Percentiles rank a stretch among this genome's conserved stretches.
Conservation (phyloP, 2,888 invertebrate genomes). For the Eumerus sabulonum region DNA sequence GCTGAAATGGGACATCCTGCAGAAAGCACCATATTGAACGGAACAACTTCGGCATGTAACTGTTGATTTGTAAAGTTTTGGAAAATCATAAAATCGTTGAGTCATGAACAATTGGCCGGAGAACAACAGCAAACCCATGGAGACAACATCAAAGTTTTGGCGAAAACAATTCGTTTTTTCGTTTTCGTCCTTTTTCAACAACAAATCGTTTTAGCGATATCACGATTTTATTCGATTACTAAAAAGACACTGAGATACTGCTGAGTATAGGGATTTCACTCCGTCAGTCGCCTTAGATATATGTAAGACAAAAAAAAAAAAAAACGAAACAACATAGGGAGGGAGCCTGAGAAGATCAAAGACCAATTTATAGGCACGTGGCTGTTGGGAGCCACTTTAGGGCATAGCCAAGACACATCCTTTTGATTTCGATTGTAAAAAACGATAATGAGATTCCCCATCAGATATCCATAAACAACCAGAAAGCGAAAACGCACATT, state of each 20-base stretch:
- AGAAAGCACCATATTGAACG: not conserved
- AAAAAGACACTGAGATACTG: constrained; percentile 30
- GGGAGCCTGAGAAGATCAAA: constrained; percentile 56
- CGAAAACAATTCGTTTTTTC: not conserved
- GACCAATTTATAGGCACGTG: constrained; percentile 56
- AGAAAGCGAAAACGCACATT: not conserved
- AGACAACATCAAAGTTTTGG: no score
- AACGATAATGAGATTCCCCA: constrained; percentile 55
- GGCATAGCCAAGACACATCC: constrained; percentile 14
- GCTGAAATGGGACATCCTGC: no score
- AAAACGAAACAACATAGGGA: constrained; percentile 16
- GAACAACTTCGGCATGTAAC: constrained; percentile 24
- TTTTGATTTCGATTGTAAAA: constrained; percentile 40
- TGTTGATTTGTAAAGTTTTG: constrained; percentile 64
- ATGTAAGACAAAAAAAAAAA: no score
- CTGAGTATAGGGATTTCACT: constrained; percentile 18
- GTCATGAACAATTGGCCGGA: constrained; percentile 35
- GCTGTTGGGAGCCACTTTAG: constrained; percentile 54
- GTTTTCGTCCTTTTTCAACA: constrained; percentile 24
- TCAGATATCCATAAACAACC: constrained; percentile 6
- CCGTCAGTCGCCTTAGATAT: not conserved
- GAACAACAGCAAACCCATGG: not conserved
- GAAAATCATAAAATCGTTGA: constrained; percentile 61
- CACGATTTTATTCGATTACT: constrained; percentile 48
- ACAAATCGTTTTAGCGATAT: constrained; percentile 53